phyloP scores from a whole-genome alignment of 2,888 invertebrate genomes.

The Thecocarcelia acutangulata region DNA sequence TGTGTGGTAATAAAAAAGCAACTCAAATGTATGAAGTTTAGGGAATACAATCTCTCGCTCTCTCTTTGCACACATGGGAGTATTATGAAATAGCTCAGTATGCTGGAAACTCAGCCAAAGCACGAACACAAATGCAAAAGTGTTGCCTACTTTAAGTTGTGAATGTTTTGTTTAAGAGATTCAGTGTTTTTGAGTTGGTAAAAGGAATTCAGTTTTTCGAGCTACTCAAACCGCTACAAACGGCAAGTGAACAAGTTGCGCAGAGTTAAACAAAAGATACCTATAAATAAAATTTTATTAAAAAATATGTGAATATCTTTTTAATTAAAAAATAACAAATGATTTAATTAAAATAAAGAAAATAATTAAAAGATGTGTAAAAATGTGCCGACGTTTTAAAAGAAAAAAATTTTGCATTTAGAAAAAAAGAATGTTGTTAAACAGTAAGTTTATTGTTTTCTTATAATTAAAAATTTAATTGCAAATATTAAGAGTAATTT shows the following conservation, averaged over 20 bases:
- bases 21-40: conserved; percentile 19
- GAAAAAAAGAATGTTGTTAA: background rate
- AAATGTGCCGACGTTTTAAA: background rate
- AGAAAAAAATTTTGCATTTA: no score
- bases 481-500: background rate
- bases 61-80: background rate
- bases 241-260: no score
- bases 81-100: no score
- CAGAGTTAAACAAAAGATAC: background rate
- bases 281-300: conserved; percentile 11
- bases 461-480: no score
- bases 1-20: background rate
- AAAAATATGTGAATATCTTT: no score
- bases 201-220: conserved; percentile 73
- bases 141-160: background rate
- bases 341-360: background rate
- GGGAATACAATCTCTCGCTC: background rate
- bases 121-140: background rate
- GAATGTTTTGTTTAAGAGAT: background rate
- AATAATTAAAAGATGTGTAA: conserved; percentile 47
- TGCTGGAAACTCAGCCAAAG: no score
- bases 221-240: conserved; percentile 74
- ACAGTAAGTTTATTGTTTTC: no score
- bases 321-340: no score
- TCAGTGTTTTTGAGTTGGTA: conserved; percentile 47